Evolutionary conservation across 2,113 vertebrate genomes (phyloP).

Genomic region (Odobenus rosmarus): DNA sequence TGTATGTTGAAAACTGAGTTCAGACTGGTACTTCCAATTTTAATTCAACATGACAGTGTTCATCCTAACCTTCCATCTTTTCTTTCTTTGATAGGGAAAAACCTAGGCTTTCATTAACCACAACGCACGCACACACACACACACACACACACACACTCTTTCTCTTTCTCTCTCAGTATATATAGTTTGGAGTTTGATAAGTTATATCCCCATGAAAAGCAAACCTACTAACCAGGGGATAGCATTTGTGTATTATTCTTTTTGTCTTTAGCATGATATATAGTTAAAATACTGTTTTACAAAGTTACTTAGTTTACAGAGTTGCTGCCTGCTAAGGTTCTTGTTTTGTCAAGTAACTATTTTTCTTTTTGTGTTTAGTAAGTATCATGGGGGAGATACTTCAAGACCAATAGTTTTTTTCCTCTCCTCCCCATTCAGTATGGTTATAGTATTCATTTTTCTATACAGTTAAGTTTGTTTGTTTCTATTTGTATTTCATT

Average conservation of each 20-base stretch:
- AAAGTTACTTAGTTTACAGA: not conserved
- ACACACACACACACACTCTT: too few species aligned
- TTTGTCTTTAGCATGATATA: not conserved
- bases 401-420: not conserved
- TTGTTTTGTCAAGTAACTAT: not conserved
- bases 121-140: not conserved
- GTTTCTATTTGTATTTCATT: not conserved
- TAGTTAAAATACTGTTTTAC: not conserved
- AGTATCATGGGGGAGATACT: not conserved
- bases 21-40: not conserved
- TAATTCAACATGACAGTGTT: not conserved
- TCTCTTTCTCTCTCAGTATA: not conserved
- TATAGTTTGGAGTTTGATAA: not conserved
- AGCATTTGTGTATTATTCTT: not conserved
- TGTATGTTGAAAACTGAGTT: not conserved
- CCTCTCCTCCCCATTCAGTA: not conserved
- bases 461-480: not conserved
- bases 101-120: not conserved
- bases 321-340: not conserved
- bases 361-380: slow-evolving; percentile 7
- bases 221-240: not conserved
- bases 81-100: not conserved
- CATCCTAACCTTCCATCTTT: not conserved
- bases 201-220: not conserved
- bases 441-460: not conserved